Percentiles rank a stretch among this genome's conserved stretches.
These are phyloP conservation scores for Zosterops japonicus DNA, from an alignment of 2,113 vertebrate species.

Conservation along the genomic window DNA sequence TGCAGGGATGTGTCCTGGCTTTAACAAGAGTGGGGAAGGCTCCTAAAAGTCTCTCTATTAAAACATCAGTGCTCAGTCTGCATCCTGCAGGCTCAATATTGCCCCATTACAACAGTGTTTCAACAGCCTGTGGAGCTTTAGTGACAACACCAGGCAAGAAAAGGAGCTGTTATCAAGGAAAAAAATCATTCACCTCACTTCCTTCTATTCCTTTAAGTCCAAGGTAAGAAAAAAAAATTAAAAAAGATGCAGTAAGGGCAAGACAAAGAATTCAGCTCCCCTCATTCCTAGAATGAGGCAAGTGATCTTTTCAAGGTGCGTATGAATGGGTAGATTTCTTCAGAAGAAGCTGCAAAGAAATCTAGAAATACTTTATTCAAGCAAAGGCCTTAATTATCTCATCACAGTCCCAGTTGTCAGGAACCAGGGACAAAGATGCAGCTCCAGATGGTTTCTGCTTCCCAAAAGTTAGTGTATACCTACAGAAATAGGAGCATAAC, in stretches of 20 bases:
- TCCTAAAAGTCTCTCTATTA: constrained; percentile 3
- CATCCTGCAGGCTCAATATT: background rate
- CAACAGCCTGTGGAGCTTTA: background rate
- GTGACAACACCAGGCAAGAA: background rate
- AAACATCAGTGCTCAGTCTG: background rate
- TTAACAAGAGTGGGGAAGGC: background rate
- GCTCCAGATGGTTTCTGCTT: background rate
- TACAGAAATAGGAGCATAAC: background rate
- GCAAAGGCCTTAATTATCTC: background rate
- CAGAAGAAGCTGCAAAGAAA: background rate
- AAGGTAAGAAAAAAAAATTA: background rate
- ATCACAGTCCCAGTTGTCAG: background rate
- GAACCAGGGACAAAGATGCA: background rate
- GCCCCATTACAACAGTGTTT: background rate
- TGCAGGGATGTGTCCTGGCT: background rate
- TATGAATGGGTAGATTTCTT: background rate
- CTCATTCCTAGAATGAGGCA: background rate
- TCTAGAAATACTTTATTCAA: background rate
- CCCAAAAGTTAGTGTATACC: background rate
- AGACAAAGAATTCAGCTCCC: background rate
- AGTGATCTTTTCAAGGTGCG: background rate
- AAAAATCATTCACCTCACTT: background rate
- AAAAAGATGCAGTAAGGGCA: background rate
- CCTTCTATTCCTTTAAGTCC: background rate
- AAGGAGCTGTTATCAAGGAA: background rate